These are phyloP conservation scores for Malurus elegans DNA, from an alignment of 2,113 vertebrate genomes.

Conservation along the genomic window DNA sequence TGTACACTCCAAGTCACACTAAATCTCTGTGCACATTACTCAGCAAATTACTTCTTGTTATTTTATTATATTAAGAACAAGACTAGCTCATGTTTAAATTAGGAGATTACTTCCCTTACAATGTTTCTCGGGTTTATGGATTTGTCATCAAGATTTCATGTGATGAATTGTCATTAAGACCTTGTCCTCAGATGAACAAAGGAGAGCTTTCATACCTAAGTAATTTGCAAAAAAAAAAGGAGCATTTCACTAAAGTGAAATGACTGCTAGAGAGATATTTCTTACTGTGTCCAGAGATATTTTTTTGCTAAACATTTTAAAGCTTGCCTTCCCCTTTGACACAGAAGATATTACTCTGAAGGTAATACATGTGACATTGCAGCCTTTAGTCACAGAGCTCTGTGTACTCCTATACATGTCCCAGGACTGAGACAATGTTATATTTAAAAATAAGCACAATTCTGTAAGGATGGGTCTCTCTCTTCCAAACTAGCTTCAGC, in stretches of 20 bases:
- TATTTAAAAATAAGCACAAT: neutral
- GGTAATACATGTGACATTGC: accelerated
- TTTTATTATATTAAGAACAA: constrained; percentile 13
- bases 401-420: neutral
- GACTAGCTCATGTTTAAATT: constrained; percentile 32
- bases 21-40: constrained; percentile 33
- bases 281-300: neutral
- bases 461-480: neutral
- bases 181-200: constrained; percentile 18
- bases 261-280: neutral
- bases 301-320: neutral
- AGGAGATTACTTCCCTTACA: constrained; percentile 31
- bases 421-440: neutral
- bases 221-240: neutral
- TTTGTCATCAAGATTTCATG: constrained; percentile 48
- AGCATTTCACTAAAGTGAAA: neutral
- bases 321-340: neutral
- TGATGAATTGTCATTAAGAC: constrained; percentile 33
- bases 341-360: neutral
- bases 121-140: constrained; percentile 17
- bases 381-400: neutral
- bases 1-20: neutral
- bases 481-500: neutral
- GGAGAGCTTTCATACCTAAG: neutral
- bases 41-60: neutral